Percentiles rank a stretch among this genome's conserved stretches.
phyloP scores from a whole-genome alignment of 2,113 vertebrate genomes.

The Microcebus griseorufus region DNA sequence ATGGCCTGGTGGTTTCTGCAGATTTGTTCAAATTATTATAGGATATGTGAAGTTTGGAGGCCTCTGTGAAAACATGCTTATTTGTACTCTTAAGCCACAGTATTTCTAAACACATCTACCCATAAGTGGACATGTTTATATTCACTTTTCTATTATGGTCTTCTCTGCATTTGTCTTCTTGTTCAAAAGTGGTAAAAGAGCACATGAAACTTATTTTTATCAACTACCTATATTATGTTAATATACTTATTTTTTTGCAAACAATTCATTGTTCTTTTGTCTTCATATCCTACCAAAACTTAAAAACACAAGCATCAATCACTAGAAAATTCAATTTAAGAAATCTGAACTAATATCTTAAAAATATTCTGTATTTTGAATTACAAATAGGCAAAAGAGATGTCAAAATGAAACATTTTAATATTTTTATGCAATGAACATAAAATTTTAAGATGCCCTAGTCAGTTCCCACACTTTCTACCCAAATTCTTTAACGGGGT shows the following conservation, averaged over 20 bases:
- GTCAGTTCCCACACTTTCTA: background rate
- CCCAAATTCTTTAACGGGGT: background rate
- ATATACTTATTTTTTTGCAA: background rate
- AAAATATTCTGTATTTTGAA: constrained; percentile 22
- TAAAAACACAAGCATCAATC: background rate
- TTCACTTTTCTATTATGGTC: background rate
- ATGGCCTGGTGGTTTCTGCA: no score
- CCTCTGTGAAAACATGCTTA: no score
- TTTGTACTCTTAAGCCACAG: no score
- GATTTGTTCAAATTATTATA: no score
- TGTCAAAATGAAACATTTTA: background rate
- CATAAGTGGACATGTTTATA: background rate
- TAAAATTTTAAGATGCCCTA: background rate
- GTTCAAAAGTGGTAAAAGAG: background rate
- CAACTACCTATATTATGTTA: background rate
- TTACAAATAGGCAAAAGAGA: background rate
- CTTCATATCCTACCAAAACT: background rate
- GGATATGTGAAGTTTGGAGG: no score
- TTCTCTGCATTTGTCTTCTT: background rate
- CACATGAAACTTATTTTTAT: background rate
- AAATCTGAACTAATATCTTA: background rate
- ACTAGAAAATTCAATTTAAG: background rate
- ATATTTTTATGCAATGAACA: background rate
- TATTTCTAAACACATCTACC: background rate
- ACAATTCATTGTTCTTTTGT: background rate